Evolutionary conservation across 2,113 vertebrate genomes (phyloP).

Genomic region (Rhabdomys dilectus): DNA sequence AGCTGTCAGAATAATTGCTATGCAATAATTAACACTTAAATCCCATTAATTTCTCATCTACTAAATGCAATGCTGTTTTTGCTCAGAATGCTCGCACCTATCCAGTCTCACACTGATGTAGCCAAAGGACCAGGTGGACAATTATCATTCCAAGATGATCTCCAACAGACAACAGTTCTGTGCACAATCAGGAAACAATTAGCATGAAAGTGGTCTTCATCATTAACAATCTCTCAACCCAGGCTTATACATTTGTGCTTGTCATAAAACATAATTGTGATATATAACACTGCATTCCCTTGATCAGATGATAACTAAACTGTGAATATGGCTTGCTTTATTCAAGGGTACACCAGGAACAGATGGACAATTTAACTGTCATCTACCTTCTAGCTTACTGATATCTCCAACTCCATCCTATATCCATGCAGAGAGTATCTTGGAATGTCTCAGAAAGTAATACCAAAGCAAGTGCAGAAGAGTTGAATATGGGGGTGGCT

Average conservation of each 20-base stretch:
- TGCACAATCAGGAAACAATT: neutral
- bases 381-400: neutral
- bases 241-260: neutral
- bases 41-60: neutral
- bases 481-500: neutral
- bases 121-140: neutral
- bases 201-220: neutral
- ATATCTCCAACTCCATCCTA: neutral
- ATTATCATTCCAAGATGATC: neutral
- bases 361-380: neutral
- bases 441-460: neutral
- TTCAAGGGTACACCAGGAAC: rapidly evolving
- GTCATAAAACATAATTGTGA: neutral
- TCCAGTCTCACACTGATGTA: neutral
- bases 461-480: neutral
- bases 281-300: neutral
- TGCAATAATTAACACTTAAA: neutral
- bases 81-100: too few species aligned
- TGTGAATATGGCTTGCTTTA: neutral
- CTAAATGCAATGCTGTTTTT: rapidly evolving
- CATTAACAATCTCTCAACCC: neutral
- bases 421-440: neutral
- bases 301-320: neutral
- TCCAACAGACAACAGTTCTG: neutral
- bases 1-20: neutral